These are phyloP conservation scores for Andrena bicolor DNA, from an alignment of 2,888 invertebrate genomes.

Conservation along the genomic window DNA sequence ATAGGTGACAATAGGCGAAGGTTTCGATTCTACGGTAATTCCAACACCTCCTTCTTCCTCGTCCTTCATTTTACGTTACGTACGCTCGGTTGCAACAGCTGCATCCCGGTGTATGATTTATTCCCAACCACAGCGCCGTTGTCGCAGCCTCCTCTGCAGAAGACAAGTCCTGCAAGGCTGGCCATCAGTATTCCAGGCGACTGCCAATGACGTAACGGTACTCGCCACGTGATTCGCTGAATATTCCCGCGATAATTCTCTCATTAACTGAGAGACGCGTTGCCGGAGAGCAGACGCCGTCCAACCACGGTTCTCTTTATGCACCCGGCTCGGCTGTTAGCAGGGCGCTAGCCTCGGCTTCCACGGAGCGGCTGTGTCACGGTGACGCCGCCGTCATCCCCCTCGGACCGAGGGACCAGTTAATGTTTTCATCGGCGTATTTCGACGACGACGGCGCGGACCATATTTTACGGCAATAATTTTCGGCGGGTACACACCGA, in stretches of 20 bases:
- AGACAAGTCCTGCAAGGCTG: conserved; percentile 5
- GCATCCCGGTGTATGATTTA: conserved; percentile 28
- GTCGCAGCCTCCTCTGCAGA: background rate
- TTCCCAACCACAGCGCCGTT: conserved; percentile 11
- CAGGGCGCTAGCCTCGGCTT: conserved; percentile 24
- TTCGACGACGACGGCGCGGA: conserved; percentile 52
- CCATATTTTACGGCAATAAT: conserved; percentile 72
- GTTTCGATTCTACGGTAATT: background rate
- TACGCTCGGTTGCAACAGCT: conserved; percentile 25
- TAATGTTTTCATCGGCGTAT: conserved; percentile 73
- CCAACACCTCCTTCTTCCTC: background rate
- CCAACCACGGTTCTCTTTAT: background rate
- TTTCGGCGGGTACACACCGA: conserved; percentile 52
- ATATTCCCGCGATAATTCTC: conserved; percentile 38
- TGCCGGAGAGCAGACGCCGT: background rate
- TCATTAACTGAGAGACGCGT: background rate
- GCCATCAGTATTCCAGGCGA: conserved; percentile 31
- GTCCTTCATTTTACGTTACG: background rate
- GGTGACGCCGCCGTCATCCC: conserved; percentile 40
- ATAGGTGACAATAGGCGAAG: background rate
- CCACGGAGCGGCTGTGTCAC: conserved; percentile 1
- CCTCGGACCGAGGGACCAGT: conserved; percentile 16
- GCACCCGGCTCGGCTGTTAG: conserved; percentile 9
- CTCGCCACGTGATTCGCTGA: conserved; percentile 45
- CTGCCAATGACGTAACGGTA: conserved; percentile 21